Evolutionary conservation across 2,797 vertebrate species (phyloP), one percentile per base, ranked within the genome.

Genomic region (Coilia nasus): DNA sequence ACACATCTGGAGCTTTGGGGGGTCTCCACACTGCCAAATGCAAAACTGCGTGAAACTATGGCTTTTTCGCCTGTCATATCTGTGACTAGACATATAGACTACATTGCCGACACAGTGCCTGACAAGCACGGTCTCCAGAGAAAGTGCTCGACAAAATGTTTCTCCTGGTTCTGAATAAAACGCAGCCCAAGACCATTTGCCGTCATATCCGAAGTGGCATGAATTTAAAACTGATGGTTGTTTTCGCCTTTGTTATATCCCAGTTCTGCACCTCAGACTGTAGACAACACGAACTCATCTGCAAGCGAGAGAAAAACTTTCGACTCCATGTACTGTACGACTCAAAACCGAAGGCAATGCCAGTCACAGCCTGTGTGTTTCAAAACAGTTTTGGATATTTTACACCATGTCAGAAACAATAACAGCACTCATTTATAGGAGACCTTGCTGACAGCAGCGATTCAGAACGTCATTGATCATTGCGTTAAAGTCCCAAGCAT

Each of bases 1-100:
- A 94, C 95, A 96, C 96, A 97, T 97, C 96, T 97, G 96, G 96
- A 96, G 92, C 91, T 87, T 67, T 87, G 93, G 82, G 86, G 88
- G n/a, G 92, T n/a, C 19, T 46, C 89, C 88, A 92, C 84, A 50
- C 83, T 59, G 47, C 81, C n/a, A 81, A 90, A 90, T 56, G 90
- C 83, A 89, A 85, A 14, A 78, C 88, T 88, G 83, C 23, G n/a
- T 6, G 6, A 7, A 64, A 25, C 7, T 23, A 64, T 23, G 23
- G 23, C n/a, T 7, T 12, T 64, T 6, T 64, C 25, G n/a, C n/a
- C n/a, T n/a, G n/a, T n/a, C n/a, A n/a, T n/a, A 25, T 57, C 56
- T 57, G n/a, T 64, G 59, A 23, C 59, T 60, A 0, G 6, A 19
- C 23, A 23, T 12, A 11, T 50, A 6, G 7, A 23, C 60, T 10